Percentiles rank a stretch among this genome's conserved stretches.
phyloP scores from a whole-genome alignment of 2,113 vertebrate genomes.

The Camelus bactrianus region DNA sequence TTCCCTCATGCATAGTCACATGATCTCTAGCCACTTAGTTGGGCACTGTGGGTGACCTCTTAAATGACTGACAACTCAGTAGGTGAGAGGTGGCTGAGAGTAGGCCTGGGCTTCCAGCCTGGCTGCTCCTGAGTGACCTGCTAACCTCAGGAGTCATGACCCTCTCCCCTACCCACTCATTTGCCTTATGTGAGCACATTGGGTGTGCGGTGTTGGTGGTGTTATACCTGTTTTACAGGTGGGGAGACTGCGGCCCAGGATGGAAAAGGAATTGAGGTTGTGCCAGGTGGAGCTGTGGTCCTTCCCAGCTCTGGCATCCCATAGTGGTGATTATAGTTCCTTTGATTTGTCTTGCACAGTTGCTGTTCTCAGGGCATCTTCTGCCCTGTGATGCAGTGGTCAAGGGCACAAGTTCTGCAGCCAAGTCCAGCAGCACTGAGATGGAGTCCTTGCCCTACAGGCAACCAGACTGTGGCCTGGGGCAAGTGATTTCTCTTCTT shows the following conservation, averaged over 20 bases:
- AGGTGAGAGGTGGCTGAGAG: too few species aligned
- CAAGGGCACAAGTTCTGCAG: neutral
- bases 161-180: neutral
- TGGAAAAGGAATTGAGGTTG: neutral
- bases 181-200: rapidly evolving
- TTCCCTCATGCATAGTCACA: neutral
- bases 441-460: neutral
- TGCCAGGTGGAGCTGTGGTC: neutral
- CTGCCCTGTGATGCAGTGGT: rapidly evolving
- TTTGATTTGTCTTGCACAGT: neutral
- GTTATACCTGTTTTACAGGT: neutral
- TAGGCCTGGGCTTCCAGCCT: neutral
- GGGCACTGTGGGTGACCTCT: neutral
- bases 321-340: neutral
- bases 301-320: neutral
- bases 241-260: neutral
- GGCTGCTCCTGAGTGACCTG: neutral
- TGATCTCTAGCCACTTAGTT: neutral
- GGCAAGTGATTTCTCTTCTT: neutral
- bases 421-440: neutral
- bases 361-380: neutral
- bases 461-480: neutral
- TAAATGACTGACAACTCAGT: neutral
- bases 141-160: neutral
- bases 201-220: neutral